Base-by-base conservation (phyloP, 2,888 invertebrate species). In the Callosobruchus maculatus region DNA sequence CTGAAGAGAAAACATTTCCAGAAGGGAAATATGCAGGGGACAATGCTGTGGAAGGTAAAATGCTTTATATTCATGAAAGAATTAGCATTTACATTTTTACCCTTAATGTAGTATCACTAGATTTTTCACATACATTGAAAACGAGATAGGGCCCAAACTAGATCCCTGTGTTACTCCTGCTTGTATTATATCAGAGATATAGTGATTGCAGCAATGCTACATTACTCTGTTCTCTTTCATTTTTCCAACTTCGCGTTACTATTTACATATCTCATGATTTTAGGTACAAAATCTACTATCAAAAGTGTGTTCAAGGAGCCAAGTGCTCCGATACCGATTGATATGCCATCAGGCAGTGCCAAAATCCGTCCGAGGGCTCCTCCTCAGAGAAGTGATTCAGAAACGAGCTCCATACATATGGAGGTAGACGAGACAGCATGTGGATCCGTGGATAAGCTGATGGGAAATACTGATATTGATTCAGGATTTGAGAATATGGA, bases 401-500 rank as follows among this genome's bases (percentile, higher is more conserved):
- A 85, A 81, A 88, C 85, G 49, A 87, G 87, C 75, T 88, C 87
- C 18, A 87, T 86, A 70, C 89, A 89, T 66, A 91, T 91, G 89
- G 92, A 92, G 81, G 89, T 91, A 22, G 90, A 91, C 80, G 90
- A 90, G 75, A 88, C 83, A 22, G 87, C 86, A 78, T 68, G 21
- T 68, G 88, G 84, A 9, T 84, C 83, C 74, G 84, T 81, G 7
- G 87, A 87, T 85, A 83, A 89, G 86, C 68, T 5, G 7, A 21
- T 68, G 21, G 88, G 85, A 70, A 89, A 88, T 78, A 89, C 89
- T 26, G 93, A 92, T 84, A 91, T 91, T 66, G 93, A 93, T 85
- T 92, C 93, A 7, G 92, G 93, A 21, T 92, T 93, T 82, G 94
- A 94, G 85, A 93, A 92, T 80, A 94, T 94, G 93, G 94, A 94